A percentile compares a stretch with the other conserved stretches of the same genome.
phyloP scores from a whole-genome alignment of 23 tunicate species.

The Oikopleura vanhoeffeni region DNA sequence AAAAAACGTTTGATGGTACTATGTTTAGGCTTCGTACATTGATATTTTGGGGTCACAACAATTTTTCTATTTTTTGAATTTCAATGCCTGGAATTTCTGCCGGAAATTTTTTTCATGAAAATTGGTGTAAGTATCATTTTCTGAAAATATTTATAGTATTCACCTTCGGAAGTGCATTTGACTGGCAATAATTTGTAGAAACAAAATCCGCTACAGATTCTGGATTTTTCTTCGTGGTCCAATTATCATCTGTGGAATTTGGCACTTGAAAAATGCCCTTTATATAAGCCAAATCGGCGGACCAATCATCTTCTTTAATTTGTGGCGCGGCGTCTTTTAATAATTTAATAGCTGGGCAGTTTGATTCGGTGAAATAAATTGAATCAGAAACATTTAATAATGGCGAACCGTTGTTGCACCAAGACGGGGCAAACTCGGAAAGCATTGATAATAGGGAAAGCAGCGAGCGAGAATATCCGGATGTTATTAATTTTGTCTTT shows the following conservation, averaged over 20 bases:
- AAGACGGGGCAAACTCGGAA: neutral
- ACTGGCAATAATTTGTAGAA: neutral
- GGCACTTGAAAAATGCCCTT: neutral
- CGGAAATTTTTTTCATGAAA: too few relatives aligned
- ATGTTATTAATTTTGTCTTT: neutral
- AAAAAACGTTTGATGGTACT: too few relatives aligned
- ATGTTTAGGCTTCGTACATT: too few relatives aligned
- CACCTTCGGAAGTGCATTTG: neutral
- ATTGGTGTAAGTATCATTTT: too few relatives aligned
- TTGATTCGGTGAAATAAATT: neutral
- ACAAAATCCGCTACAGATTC: conserved; percentile 10
- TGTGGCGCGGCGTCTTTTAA: neutral
- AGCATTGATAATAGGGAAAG: neutral
- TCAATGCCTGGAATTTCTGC: too few relatives aligned
- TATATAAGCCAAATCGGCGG: conserved; percentile 9
- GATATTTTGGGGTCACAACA: too few relatives aligned
- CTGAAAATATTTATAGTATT: too few relatives aligned
- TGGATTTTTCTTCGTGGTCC: neutral
- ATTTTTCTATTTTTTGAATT: too few relatives aligned
- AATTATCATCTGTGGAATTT: neutral
- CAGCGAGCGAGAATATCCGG: neutral
- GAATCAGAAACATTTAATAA: neutral
- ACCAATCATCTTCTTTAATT: neutral
- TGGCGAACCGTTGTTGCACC: neutral
- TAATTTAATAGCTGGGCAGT: neutral